These are phyloP conservation scores for Empidonax alnorum DNA, from an alignment of 2,113 vertebrate genomes.

Conservation along the genomic window DNA sequence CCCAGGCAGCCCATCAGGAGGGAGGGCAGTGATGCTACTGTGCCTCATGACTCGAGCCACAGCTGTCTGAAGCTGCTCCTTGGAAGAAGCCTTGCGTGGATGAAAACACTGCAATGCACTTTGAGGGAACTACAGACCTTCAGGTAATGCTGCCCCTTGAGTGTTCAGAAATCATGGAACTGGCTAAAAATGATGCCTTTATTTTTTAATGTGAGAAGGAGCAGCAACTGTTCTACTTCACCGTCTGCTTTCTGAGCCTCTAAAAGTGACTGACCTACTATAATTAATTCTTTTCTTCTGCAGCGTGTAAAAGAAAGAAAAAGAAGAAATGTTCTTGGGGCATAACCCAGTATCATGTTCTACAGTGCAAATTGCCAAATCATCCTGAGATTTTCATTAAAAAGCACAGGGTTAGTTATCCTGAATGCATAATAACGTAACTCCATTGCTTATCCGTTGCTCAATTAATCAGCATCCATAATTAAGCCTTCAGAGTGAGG, in stretches of 20 bases:
- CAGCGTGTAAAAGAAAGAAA: background rate
- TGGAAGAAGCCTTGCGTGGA: background rate
- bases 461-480: background rate
- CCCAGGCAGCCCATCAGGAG: rapidly evolving
- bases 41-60: rapidly evolving
- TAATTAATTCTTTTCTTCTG: background rate
- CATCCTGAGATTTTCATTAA: background rate
- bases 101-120: background rate
- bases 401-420: background rate
- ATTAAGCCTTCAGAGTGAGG: background rate
- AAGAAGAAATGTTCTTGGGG: background rate
- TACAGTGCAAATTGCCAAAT: background rate
- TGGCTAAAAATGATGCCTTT: background rate
- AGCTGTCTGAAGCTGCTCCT: rapidly evolving
- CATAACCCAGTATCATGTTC: background rate
- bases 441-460: background rate
- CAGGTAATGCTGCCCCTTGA: background rate
- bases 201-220: background rate
- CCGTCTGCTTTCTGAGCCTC: background rate
- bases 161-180: background rate
- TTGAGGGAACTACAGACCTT: background rate
- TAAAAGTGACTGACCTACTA: background rate
- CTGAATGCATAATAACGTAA: background rate
- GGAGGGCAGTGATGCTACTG: background rate
- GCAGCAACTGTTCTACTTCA: background rate